Percentiles rank a stretch among this genome's conserved stretches.
Evolutionary conservation across 2,888 invertebrate genomes (phyloP).

Genomic region (Mamestra brassicae): DNA sequence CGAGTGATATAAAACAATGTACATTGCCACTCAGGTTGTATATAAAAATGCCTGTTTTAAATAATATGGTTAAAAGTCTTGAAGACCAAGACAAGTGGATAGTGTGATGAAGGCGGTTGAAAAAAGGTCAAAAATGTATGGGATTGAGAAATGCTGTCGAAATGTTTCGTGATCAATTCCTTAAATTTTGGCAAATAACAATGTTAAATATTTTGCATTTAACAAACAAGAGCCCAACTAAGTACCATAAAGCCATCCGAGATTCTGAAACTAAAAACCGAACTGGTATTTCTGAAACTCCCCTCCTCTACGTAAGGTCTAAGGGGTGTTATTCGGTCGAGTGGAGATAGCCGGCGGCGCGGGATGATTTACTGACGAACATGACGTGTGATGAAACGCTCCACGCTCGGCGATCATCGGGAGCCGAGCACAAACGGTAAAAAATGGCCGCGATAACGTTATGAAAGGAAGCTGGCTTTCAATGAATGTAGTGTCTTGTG

Average conservation of each 20-base stretch:
- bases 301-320: conserved; percentile 28
- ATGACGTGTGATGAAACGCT: conserved; percentile 67
- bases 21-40: too few species aligned
- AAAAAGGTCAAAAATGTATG: too few species aligned
- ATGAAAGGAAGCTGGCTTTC: conserved; percentile 51
- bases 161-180: too few species aligned
- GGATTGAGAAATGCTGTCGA: too few species aligned
- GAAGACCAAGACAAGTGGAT: too few species aligned
- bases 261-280: not conserved
- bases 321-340: conserved; percentile 65
- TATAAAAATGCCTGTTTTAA: too few species aligned
- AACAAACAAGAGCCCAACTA: not conserved
- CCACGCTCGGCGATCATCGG: conserved; percentile 57
- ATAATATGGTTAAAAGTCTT: too few species aligned
- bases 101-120: too few species aligned
- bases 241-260: too few species aligned
- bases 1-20: too few species aligned
- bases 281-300: conserved; percentile 34
- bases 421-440: conserved; percentile 50
- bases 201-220: not conserved
- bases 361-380: conserved; percentile 67
- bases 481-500: conserved; percentile 45
- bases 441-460: conserved; percentile 63
- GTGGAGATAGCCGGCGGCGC: conserved; percentile 65
- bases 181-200: not conserved